These are phyloP conservation scores for Aurelia sp. DNA, from an alignment of 30 jellyfish, hydroid and myxozoan species.

Conservation along the genomic window DNA sequence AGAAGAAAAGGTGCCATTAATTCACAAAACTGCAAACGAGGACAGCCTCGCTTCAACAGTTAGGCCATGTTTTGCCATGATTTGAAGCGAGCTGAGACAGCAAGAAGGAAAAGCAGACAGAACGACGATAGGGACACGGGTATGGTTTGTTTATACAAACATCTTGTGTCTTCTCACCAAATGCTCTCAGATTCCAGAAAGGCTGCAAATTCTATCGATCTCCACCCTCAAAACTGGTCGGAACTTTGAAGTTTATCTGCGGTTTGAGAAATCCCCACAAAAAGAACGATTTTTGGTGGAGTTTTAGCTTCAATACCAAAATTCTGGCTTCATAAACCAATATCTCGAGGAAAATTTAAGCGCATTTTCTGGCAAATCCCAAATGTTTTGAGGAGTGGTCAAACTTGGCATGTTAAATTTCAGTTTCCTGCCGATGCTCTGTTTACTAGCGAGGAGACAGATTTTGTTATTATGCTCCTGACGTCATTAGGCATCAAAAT, in stretches of 20 bases:
- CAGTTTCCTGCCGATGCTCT: neutral
- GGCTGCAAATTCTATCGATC: too few relatives aligned
- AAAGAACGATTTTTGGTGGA: constrained; percentile 21
- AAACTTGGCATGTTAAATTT: constrained; percentile 8
- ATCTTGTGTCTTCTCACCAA: too few relatives aligned
- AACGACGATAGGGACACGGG: too few relatives aligned
- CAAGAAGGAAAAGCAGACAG: too few relatives aligned
- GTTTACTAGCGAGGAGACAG: neutral
- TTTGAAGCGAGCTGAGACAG: too few relatives aligned
- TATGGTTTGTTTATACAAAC: too few relatives aligned
- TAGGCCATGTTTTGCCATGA: too few relatives aligned
- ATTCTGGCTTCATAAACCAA: constrained; percentile 22
- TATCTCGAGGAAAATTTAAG: constrained; percentile 23
- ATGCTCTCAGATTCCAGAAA: neutral
- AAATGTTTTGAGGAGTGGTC: constrained; percentile 29
- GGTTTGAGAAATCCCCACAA: constrained; percentile 16
- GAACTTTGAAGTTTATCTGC: constrained; percentile 31
- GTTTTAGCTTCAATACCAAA: constrained; percentile 21
- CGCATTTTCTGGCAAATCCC: constrained; percentile 35
- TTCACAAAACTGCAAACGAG: too few relatives aligned
- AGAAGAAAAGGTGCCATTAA: too few relatives aligned
- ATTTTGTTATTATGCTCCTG: neutral
- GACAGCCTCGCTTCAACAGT: too few relatives aligned
- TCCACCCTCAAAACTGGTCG: constrained; percentile 8
- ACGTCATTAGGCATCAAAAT: too few relatives aligned